Percentiles rank a stretch among this genome's conserved stretches.
phyloP scores from a whole-genome alignment of 2,888 invertebrate species.

The Papilio gigon region DNA sequence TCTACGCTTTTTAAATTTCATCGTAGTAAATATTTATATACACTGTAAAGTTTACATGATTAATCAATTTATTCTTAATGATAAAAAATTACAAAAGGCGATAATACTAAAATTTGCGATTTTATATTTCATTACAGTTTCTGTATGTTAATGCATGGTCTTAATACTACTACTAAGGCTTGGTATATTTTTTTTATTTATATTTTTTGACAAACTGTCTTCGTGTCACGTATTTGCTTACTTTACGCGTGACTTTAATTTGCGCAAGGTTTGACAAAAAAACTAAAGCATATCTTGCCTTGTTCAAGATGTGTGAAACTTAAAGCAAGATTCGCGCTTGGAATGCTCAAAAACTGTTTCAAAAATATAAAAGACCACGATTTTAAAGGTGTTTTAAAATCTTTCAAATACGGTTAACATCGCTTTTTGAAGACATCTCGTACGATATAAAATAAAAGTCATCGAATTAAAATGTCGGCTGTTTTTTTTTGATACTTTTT shows the following conservation, averaged over 20 bases:
- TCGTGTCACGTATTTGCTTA: too few species aligned
- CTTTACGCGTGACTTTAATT: neutral
- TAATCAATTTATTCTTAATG: neutral
- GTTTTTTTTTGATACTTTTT: neutral
- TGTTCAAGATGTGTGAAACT: conserved; percentile 4
- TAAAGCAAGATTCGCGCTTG: conserved; percentile 14
- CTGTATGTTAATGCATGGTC: neutral
- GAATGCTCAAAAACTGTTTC: neutral
- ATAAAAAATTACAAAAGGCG: neutral
- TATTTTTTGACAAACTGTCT: too few species aligned
- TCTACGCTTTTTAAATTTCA: neutral
- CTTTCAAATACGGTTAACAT: neutral
- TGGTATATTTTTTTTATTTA: too few species aligned
- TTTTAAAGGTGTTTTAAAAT: neutral
- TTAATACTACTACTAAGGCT: too few species aligned
- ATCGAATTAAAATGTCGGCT: neutral
- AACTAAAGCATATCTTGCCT: conserved; percentile 5
- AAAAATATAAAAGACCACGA: neutral
- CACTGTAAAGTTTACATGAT: neutral
- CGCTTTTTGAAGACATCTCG: neutral
- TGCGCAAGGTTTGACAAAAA: conserved; percentile 3
- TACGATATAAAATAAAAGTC: neutral
- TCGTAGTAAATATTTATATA: neutral
- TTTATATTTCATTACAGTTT: neutral
- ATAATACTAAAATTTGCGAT: neutral